Percentiles rank a stretch among this genome's conserved stretches.
Evolutionary conservation across 2,888 invertebrate species (phyloP).

Genomic region (Drosophila nigritarsus): DNA sequence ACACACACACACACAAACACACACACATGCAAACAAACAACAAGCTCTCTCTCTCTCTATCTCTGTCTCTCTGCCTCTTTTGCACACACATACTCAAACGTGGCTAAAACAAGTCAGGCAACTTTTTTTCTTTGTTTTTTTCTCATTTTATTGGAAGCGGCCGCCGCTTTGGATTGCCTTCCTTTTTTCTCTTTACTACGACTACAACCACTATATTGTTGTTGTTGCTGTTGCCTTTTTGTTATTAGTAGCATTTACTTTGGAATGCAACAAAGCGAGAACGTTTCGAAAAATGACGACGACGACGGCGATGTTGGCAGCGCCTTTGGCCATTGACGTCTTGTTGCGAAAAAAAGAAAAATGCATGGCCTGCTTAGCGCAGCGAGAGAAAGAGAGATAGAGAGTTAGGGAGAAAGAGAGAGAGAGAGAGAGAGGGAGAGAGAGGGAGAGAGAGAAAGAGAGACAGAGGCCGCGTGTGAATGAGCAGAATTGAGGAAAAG

Average conservation of each 20-base stretch:
- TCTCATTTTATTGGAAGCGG: conserved; percentile 76
- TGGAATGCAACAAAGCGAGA: conserved; percentile 81
- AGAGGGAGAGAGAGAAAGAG: conserved; percentile 4
- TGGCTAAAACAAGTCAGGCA: conserved; percentile 81
- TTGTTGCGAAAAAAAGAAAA: conserved; percentile 72
- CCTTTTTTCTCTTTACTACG: conserved; percentile 70
- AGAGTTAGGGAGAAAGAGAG: neutral
- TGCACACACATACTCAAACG: conserved; percentile 22
- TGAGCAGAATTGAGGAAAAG: conserved; percentile 35
- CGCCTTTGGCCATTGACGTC: conserved; percentile 70
- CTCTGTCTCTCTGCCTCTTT: conserved; percentile 15
- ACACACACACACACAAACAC: conserved; percentile 23
- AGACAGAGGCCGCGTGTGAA: conserved; percentile 32
- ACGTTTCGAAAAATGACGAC: conserved; percentile 78
- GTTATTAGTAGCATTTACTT: conserved; percentile 82
- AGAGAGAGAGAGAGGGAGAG: neutral
- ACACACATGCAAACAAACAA: conserved; percentile 7
- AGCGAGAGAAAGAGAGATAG: conserved; percentile 12
- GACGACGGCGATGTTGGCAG: conserved; percentile 51
- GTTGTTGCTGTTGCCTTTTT: conserved; percentile 60
- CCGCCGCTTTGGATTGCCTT: conserved; percentile 76
- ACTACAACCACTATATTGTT: conserved; percentile 46
- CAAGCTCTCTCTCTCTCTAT: conserved; percentile 10
- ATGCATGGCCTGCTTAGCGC: conserved; percentile 71
- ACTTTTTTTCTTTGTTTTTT: conserved; percentile 81